These are phyloP conservation scores for Patagioenas fasciata DNA, from an alignment of 2,113 vertebrate genomes.

Conservation along the genomic window DNA sequence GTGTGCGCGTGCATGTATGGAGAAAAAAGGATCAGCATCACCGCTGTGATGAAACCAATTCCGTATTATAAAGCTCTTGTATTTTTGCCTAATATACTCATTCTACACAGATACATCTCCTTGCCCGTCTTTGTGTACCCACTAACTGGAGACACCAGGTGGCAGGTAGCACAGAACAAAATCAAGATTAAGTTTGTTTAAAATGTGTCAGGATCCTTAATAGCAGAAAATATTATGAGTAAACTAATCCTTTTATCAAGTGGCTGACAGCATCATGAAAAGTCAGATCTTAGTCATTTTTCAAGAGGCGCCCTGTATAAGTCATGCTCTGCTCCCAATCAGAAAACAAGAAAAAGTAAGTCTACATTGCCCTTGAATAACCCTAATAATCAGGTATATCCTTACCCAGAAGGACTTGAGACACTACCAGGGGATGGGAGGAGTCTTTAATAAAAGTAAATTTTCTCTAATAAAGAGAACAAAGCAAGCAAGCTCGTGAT, in stretches of 20 bases:
- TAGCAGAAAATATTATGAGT: neutral
- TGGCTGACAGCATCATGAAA: neutral
- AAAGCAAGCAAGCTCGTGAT: neutral
- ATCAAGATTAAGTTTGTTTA: neutral
- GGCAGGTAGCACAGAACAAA: neutral
- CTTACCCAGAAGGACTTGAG: neutral
- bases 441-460: neutral
- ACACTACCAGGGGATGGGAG: fast-evolving
- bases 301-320: too few species aligned
- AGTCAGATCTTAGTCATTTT: neutral
- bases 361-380: neutral
- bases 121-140: neutral
- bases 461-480: neutral
- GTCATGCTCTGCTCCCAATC: neutral
- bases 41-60: neutral
- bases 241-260: neutral
- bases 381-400: neutral
- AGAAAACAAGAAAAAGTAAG: neutral
- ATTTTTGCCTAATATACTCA: neutral
- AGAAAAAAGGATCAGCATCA: neutral
- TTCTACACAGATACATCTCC: neutral
- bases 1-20: fast-evolving
- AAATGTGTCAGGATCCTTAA: neutral
- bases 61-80: neutral
- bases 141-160: neutral